Evolutionary conservation across 2,797 vertebrate genomes (phyloP).

Genomic region (Limosa lapponica): DNA sequence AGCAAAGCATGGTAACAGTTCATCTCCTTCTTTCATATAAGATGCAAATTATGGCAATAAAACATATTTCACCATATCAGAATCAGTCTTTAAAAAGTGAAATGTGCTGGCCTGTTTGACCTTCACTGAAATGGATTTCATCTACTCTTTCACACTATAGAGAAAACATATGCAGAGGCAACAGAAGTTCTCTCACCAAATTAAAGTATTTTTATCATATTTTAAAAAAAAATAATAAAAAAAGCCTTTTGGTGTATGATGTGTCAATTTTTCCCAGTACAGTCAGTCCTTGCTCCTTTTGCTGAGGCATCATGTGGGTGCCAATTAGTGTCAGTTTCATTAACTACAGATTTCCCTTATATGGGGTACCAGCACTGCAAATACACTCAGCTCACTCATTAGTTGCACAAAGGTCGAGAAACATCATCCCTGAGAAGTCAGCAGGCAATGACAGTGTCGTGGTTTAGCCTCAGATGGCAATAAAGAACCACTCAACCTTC

Average conservation of each 20-base stretch:
- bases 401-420: not conserved
- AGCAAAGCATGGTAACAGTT: not conserved
- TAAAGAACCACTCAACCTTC: too few relatives aligned
- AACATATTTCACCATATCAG: not conserved
- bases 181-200: not conserved
- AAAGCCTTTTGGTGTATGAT: not conserved
- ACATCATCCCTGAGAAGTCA: not conserved
- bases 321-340: not conserved
- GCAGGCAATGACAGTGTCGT: not conserved
- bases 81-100: not conserved
- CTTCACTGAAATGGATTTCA: not conserved
- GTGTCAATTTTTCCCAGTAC: not conserved
- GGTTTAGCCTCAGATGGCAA: too few relatives aligned
- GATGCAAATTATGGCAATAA: constrained; percentile 20
- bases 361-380: not conserved
- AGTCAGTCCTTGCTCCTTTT: not conserved
- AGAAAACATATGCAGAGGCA: not conserved
- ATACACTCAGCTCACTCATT: not conserved
- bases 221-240: not conserved
- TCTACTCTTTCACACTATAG: not conserved
- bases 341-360: not conserved
- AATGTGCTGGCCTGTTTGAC: not conserved
- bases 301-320: not conserved
- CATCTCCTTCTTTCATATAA: not conserved
- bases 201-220: not conserved